Evolutionary conservation across 2,888 invertebrate genomes (phyloP).

Genomic region (Laothoe populi): DNA sequence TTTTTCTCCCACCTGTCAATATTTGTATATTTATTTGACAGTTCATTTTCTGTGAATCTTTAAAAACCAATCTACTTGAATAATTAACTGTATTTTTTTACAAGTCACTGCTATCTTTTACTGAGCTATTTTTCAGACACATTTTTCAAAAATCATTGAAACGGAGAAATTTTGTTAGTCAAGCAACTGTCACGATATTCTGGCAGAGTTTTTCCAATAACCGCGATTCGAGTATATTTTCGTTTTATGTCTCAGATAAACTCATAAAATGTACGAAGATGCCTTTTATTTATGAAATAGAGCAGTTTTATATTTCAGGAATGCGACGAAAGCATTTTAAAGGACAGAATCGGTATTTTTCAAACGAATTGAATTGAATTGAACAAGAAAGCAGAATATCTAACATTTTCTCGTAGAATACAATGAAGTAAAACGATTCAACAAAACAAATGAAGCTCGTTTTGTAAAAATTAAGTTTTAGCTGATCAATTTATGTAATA

Average conservation of each 20-base stretch:
- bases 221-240: background rate
- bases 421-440: background rate
- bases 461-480: too few relatives aligned
- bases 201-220: background rate
- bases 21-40: too few relatives aligned
- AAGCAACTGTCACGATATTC: conserved; percentile 3
- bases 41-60: too few relatives aligned
- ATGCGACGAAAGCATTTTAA: background rate
- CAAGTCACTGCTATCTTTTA: background rate
- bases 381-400: background rate
- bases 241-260: background rate
- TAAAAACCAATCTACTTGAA: too few relatives aligned
- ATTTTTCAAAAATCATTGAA: background rate
- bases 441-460: background rate
- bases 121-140: background rate
- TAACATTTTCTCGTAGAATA: background rate
- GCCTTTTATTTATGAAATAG: background rate
- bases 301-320: background rate
- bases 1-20: too few relatives aligned
- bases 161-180: background rate
- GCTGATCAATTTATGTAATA: too few relatives aligned
- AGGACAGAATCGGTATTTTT: background rate
- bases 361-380: background rate
- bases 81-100: too few relatives aligned
- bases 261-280: background rate